These are phyloP conservation scores for Plemyria rubiginata DNA, from an alignment of 2,888 invertebrate species.

Conservation along the genomic window DNA sequence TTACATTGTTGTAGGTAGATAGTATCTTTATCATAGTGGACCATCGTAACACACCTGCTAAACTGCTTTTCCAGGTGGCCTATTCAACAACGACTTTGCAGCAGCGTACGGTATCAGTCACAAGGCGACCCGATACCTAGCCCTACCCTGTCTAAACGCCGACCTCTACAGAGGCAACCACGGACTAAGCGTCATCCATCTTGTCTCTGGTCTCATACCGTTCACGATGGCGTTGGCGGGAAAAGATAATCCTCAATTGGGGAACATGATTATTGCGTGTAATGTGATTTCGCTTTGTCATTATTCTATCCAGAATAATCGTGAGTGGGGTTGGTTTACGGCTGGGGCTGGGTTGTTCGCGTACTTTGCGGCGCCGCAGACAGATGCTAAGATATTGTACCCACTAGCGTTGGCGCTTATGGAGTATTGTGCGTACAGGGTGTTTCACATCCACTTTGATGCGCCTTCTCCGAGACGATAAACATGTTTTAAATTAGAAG, in stretches of 20 bases:
- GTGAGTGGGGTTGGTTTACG: slow-evolving; percentile 69
- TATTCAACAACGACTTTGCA: slow-evolving; percentile 60
- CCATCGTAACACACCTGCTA: not conserved
- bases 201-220: slow-evolving; percentile 68
- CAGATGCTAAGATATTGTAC: slow-evolving; percentile 56
- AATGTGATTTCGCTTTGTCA: slow-evolving; percentile 64
- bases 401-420: slow-evolving; percentile 64
- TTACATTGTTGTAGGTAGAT: no score
- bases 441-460: slow-evolving; percentile 47
- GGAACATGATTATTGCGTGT: slow-evolving; percentile 61
- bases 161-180: slow-evolving; percentile 60
- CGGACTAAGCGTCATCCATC: slow-evolving; percentile 54
- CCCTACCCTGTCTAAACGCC: slow-evolving; percentile 70
- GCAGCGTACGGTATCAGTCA: slow-evolving; percentile 58
- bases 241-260: slow-evolving; percentile 58
- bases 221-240: slow-evolving; percentile 62
- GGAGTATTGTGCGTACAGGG: slow-evolving; percentile 68
- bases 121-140: slow-evolving; percentile 63
- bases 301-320: slow-evolving; percentile 55
- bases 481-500: no score
- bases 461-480: not conserved
- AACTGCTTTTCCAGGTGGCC: slow-evolving; percentile 54
- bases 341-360: slow-evolving; percentile 63
- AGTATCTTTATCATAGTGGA: no score
- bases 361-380: slow-evolving; percentile 56